phyloP scores from a whole-genome alignment of 2,888 invertebrate genomes.

The Aspidiotus rigidus region DNA sequence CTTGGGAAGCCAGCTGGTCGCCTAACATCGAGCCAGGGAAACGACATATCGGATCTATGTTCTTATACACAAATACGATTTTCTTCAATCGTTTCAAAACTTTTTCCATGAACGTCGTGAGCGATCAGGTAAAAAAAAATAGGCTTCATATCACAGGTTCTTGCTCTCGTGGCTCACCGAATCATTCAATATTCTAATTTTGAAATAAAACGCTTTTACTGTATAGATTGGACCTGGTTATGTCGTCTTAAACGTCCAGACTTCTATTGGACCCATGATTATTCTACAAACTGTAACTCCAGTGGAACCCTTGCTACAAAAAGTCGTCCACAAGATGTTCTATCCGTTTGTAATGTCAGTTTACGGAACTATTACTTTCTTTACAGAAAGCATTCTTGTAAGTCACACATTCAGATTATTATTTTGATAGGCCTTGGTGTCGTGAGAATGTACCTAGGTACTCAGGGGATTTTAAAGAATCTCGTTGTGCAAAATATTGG shows the following conservation, averaged over 20 bases:
- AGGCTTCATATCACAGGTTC: neutral
- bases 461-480: too few relatives aligned
- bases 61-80: constrained; percentile 55
- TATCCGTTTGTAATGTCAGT: constrained; percentile 53
- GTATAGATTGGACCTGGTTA: constrained; percentile 62
- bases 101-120: constrained; percentile 53
- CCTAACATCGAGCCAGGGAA: constrained; percentile 44
- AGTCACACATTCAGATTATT: constrained; percentile 36
- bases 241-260: constrained; percentile 58
- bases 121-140: constrained; percentile 51
- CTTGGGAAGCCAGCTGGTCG: constrained; percentile 56
- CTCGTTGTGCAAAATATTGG: too few relatives aligned
- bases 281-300: constrained; percentile 72
- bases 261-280: constrained; percentile 52
- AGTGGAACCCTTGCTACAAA: constrained; percentile 63
- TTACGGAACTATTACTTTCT: constrained; percentile 56
- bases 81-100: constrained; percentile 51
- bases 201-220: too few relatives aligned
- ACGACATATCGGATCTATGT: constrained; percentile 56
- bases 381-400: constrained; percentile 62
- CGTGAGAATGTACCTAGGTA: too few relatives aligned
- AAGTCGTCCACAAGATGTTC: constrained; percentile 68
- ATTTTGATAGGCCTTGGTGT: neutral
- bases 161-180: too few relatives aligned
- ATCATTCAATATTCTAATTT: too few relatives aligned